phyloP scores from a whole-genome alignment of 2,797 vertebrate species.

The Chaetophractus vellerosus region DNA sequence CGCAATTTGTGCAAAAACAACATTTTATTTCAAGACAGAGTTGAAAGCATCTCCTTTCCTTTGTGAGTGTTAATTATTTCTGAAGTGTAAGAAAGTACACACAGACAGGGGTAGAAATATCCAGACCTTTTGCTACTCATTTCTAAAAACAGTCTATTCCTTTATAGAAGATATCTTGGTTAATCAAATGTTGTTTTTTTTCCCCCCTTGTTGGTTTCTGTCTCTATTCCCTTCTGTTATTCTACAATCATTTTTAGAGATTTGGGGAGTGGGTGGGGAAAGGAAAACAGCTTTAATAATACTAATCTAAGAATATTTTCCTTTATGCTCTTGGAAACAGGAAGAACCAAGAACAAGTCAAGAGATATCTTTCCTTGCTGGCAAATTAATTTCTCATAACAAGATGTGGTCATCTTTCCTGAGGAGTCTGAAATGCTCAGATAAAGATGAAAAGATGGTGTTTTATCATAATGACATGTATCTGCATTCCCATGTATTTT shows the following conservation, averaged over 20 bases:
- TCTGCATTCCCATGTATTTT: constrained; percentile 88
- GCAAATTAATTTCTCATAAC: constrained; percentile 89
- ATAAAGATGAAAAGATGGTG: constrained; percentile 90
- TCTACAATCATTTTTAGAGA: constrained; percentile 81
- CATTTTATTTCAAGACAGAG: constrained; percentile 70
- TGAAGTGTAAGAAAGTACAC: constrained; percentile 65
- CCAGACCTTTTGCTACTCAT: constrained; percentile 56
- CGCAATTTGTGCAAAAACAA: constrained; percentile 4
- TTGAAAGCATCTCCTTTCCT: constrained; percentile 69
- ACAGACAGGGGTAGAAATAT: constrained; percentile 54
- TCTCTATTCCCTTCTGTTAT: constrained; percentile 77
- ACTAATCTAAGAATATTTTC: constrained; percentile 87
- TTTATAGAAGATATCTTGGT: constrained; percentile 58
- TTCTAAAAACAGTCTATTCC: constrained; percentile 67
- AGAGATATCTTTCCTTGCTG: constrained; percentile 84
- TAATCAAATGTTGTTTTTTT: constrained; percentile 82
- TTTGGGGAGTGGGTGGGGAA: constrained; percentile 72
- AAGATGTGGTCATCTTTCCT: constrained; percentile 86
- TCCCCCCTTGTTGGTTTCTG: constrained; percentile 73
- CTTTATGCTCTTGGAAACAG: constrained; percentile 87
- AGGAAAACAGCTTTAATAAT: constrained; percentile 86
- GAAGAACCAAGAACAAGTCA: constrained; percentile 86
- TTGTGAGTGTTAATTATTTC: constrained; percentile 77
- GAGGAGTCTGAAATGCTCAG: constrained; percentile 89
- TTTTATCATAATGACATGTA: constrained; percentile 88